These are phyloP conservation scores for Lasioglossum pauxillum DNA, from an alignment of 2,888 invertebrate species.

Conservation along the genomic window DNA sequence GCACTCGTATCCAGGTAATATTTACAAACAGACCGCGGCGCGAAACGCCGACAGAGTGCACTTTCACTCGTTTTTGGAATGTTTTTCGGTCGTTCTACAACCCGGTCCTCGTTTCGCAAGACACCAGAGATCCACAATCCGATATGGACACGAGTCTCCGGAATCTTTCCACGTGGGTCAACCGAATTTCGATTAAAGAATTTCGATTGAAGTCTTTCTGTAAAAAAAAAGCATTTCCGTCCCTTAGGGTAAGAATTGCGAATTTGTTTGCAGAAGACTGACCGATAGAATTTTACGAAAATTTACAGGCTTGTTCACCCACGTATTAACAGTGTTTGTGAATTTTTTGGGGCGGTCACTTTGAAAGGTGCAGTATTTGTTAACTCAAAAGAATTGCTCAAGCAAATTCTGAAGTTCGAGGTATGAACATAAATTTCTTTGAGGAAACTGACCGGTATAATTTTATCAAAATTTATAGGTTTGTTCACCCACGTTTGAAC, in stretches of 20 bases:
- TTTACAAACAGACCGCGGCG: not conserved
- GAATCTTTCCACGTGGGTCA: not conserved
- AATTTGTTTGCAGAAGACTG: not conserved
- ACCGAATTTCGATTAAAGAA: not conserved
- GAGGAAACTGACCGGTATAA: no score
- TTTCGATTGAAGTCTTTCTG: not conserved
- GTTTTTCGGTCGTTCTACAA: not conserved
- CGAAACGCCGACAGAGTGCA: not conserved
- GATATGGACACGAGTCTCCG: not conserved
- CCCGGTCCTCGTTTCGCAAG: not conserved
- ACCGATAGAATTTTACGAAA: no score
- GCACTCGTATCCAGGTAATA: not conserved
- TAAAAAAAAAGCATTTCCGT: not conserved
- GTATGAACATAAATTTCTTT: no score
- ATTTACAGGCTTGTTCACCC: no score
- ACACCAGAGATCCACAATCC: not conserved
- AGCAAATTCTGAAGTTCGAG: no score
- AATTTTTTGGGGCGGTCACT: no score
- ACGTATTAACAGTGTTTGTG: no score
- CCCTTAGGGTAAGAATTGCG: not conserved
- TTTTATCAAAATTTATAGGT: no score
- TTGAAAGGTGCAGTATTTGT: no score
- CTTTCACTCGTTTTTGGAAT: conserved; percentile 2
- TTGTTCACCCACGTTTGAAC: no score
- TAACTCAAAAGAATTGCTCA: no score